Evolutionary conservation across 2,888 invertebrate genomes (phyloP).

Genomic region (Trichacis sp.): DNA sequence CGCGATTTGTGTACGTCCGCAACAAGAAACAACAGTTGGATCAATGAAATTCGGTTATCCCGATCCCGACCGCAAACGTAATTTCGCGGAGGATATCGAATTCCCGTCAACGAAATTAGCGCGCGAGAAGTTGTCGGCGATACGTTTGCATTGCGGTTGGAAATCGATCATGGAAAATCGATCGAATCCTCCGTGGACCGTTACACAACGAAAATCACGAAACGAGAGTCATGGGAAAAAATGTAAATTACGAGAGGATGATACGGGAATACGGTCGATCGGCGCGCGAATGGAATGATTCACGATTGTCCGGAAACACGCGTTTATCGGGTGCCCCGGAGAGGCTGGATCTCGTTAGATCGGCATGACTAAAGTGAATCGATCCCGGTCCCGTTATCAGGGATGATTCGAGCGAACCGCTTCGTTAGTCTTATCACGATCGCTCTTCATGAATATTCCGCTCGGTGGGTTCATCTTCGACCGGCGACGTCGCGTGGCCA

Average conservation of each 20-base stretch:
- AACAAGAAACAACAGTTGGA: neutral
- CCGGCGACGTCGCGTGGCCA: slow-evolving; percentile 40
- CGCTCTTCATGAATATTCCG: slow-evolving; percentile 40
- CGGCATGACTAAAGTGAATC: slow-evolving; percentile 27
- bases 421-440: slow-evolving; percentile 44
- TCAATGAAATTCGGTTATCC: slow-evolving; percentile 7
- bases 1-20: no score
- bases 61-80: slow-evolving; percentile 22
- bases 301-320: slow-evolving; percentile 26
- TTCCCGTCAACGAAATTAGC: slow-evolving; percentile 30
- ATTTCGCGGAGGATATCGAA: slow-evolving; percentile 34
- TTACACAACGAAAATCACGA: slow-evolving; percentile 37
- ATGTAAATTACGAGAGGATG: slow-evolving; percentile 37
- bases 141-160: slow-evolving; percentile 41
- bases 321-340: slow-evolving; percentile 25
- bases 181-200: slow-evolving; percentile 6
- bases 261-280: slow-evolving; percentile 34
- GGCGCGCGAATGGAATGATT: slow-evolving; percentile 6
- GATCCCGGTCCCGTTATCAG: slow-evolving; percentile 36
- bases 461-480: slow-evolving; percentile 7
- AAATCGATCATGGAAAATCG: slow-evolving; percentile 41
- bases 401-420: slow-evolving; percentile 34
- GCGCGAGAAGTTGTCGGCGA: slow-evolving; percentile 18
- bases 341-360: slow-evolving; percentile 32
- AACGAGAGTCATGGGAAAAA: slow-evolving; percentile 20